These are phyloP conservation scores for Bergia sp. DNA, from an alignment of 92 coral and sea anemone species.

Conservation along the genomic window DNA sequence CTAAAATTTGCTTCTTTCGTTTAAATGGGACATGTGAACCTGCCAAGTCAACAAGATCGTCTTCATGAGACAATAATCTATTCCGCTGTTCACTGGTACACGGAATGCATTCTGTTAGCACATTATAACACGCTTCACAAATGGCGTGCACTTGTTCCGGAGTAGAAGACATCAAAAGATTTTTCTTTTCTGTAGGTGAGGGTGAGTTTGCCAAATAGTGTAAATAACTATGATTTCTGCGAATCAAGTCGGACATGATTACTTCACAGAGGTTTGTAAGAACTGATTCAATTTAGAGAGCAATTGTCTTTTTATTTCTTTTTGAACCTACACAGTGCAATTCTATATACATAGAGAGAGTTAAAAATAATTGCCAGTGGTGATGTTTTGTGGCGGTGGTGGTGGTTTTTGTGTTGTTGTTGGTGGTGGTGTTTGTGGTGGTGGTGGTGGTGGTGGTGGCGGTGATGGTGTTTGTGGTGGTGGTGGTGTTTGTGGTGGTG, in stretches of 20 bases:
- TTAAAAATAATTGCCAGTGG: constrained; percentile 12
- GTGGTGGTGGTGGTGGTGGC: no score
- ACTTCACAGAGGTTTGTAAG: not conserved
- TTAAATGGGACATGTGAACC: constrained; percentile 6
- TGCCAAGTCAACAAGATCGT: not conserved
- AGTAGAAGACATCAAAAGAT: constrained; percentile 14
- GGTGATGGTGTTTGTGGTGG: no score
- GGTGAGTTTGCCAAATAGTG: not conserved
- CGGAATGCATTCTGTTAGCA: not conserved
- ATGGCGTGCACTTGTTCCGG: not conserved
- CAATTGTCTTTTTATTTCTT: not conserved
- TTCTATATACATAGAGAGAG: not conserved
- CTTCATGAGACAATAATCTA: not conserved
- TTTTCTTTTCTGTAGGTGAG: not conserved
- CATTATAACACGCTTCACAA: constrained; percentile 16
- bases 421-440: no score
- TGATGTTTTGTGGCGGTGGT: no score
- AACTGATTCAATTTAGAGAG: constrained; percentile 5
- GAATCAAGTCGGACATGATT: not conserved
- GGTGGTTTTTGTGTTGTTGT: no score
- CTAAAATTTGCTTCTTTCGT: constrained; percentile 18
- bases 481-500: no score
- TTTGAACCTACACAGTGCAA: not conserved
- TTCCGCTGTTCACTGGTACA: not conserved
- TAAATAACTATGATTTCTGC: constrained; percentile 28